phyloP scores from a whole-genome alignment of 2,113 vertebrate species.

The Pimephales promelas region DNA sequence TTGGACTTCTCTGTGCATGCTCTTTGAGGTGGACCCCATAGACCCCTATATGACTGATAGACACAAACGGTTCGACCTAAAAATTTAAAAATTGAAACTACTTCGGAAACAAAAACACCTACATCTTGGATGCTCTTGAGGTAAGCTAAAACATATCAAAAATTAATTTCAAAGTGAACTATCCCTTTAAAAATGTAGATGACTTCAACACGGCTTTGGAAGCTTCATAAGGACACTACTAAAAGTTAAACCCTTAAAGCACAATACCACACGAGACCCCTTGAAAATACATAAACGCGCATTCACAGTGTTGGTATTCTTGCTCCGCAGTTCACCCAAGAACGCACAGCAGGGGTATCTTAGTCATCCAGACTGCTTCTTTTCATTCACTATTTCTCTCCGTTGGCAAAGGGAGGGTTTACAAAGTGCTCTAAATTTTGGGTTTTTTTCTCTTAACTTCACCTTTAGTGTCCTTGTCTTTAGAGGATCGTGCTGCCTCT shows the following conservation, averaged over 20 bases:
- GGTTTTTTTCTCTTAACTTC: not conserved
- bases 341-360: not conserved
- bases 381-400: not conserved
- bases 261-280: not conserved
- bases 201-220: not conserved
- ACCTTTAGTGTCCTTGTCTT: not conserved
- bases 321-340: not conserved
- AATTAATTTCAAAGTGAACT: too few species aligned
- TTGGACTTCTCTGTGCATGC: too few species aligned
- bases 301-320: not conserved
- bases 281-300: not conserved
- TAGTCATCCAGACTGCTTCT: not conserved
- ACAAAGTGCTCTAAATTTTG: not conserved
- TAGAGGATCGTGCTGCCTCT: not conserved
- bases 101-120: too few species aligned
- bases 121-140: too few species aligned
- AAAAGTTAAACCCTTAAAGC: not conserved
- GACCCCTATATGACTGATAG: too few species aligned
- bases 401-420: not conserved
- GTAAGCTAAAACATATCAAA: too few species aligned
- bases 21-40: too few species aligned
- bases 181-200: not conserved
- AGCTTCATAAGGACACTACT: slow-evolving; percentile 17
- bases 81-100: too few species aligned
- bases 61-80: too few species aligned